Evolutionary conservation across 1,140 invertebrate genomes (phyloP).

Genomic region (Kradibia gibbosae): DNA sequence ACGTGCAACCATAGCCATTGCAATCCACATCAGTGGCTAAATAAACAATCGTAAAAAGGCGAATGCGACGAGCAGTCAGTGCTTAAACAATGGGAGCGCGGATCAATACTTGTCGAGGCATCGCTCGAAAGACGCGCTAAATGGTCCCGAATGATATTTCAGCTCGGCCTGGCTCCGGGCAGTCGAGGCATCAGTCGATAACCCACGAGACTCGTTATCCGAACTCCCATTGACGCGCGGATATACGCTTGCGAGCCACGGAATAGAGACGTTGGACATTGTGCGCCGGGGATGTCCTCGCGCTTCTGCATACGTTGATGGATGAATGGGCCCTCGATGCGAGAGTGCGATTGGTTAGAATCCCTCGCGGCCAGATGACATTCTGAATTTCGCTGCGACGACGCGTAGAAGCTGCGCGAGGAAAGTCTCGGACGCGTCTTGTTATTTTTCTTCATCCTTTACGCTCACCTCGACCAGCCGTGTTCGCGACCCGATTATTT

Average conservation of each 20-base stretch:
- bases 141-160: slow-evolving; percentile 3
- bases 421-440: neutral
- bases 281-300: neutral
- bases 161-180: too few relatives aligned
- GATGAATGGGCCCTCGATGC: neutral
- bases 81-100: neutral
- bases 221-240: slow-evolving; percentile 35
- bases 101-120: too few relatives aligned
- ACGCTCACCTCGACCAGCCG: too few relatives aligned
- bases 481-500: too few relatives aligned
- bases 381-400: neutral
- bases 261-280: slow-evolving; percentile 37
- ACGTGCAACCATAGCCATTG: neutral
- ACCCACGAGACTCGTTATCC: slow-evolving; percentile 14
- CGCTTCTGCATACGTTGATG: slow-evolving; percentile 38
- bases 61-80: neutral
- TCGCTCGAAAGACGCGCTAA: too few relatives aligned
- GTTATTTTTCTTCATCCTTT: neutral
- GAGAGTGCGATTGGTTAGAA: neutral
- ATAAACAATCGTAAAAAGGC: slow-evolving; percentile 23
- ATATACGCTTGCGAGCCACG: neutral
- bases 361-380: neutral
- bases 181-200: slow-evolving; percentile 12
- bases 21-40: neutral
- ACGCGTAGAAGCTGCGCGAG: neutral